Evolutionary conservation across 53 echinoderm and acorn worm species (phyloP), one percentile per base, ranked within the genome.

Genomic region (Echinarachnius parma): DNA sequence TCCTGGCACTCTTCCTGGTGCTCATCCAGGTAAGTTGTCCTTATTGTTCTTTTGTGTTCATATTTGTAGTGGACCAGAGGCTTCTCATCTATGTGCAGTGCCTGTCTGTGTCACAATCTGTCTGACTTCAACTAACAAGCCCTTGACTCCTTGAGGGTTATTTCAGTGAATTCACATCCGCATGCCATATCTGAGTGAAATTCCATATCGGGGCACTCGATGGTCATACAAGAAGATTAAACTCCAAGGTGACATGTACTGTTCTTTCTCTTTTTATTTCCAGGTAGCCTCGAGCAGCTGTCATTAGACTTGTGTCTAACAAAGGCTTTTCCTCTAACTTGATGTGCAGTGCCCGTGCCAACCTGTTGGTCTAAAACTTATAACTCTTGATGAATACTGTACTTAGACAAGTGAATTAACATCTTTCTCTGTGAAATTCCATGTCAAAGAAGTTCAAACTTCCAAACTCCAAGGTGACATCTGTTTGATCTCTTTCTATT

Each of bases 251-350:
- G n/a, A n/a, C n/a, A n/a, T n/a, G 13, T 13, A 9, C n/a, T n/a
- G n/a, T n/a, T n/a, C n/a, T n/a, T n/a, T n/a, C n/a, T n/a, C n/a
- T n/a, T n/a, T n/a, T n/a, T n/a, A n/a, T n/a, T n/a, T n/a, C n/a
- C 36, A 92, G 92, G 69, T 92, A 7, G 68, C 79, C 39, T 87
- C 60, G 92, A 87, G 47, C 62, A 44, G 9, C 75, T 84, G 14
- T 42, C 86, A 21, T 62, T 78, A 48, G 89, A 86, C 15, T 31
- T 83, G 36, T 98, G 98, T 57, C 52, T 72, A 3, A 61, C 75
- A 8, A 28, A 52, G 20, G 98, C 15, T 85, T 98, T 62, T 92
- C 98, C 42, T 88, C 98, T 37, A 88, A 88, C 67, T 83, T 96
- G 1, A 49, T 98, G 9, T 98, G 98, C 34, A 98, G 98, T 48